phyloP scores from a whole-genome alignment of 2,797 vertebrate genomes.

The Lemur catta region DNA sequence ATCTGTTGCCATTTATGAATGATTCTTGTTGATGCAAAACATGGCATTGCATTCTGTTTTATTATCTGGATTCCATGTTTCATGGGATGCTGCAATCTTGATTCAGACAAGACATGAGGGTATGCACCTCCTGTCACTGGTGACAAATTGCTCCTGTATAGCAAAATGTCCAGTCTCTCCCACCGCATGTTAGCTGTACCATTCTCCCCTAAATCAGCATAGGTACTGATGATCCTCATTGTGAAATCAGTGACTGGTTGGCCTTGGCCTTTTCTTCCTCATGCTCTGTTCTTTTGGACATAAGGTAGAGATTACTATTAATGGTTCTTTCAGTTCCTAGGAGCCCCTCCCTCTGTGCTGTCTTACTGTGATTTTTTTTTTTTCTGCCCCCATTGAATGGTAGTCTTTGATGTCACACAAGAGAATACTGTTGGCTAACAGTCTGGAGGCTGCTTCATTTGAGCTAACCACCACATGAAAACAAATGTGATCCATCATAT shows the following conservation, averaged over 20 bases:
- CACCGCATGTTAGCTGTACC: accelerated
- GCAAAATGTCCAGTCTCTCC: slow-evolving; percentile 29
- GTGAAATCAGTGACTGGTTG: slow-evolving; percentile 44
- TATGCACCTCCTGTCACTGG: background rate
- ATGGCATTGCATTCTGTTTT: slow-evolving; percentile 50
- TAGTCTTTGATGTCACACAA: slow-evolving; percentile 87
- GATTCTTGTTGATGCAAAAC: slow-evolving; percentile 68
- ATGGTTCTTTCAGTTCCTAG: slow-evolving; percentile 78
- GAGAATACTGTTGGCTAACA: slow-evolving; percentile 87
- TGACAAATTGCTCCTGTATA: slow-evolving; percentile 3
- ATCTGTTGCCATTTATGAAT: slow-evolving; percentile 75
- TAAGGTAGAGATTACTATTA: slow-evolving; percentile 85
- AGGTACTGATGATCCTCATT: slow-evolving; percentile 55
- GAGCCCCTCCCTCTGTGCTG: slow-evolving; percentile 76
- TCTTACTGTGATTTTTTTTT: slow-evolving; percentile 75
- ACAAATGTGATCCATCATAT: slow-evolving; percentile 85
- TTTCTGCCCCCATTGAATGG: slow-evolving; percentile 76
- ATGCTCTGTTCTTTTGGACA: slow-evolving; percentile 75
- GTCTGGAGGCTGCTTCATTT: slow-evolving; percentile 85
- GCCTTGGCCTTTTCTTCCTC: slow-evolving; percentile 33
- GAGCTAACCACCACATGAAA: slow-evolving; percentile 86
- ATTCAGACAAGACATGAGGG: slow-evolving; percentile 34
- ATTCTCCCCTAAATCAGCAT: accelerated
- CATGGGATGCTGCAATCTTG: slow-evolving; percentile 7
- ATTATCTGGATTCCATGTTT: slow-evolving; percentile 59